Evolutionary conservation across 2,888 invertebrate genomes (phyloP), one percentile per base, ranked within the genome.

Genomic region (Chloromyia formosa): DNA sequence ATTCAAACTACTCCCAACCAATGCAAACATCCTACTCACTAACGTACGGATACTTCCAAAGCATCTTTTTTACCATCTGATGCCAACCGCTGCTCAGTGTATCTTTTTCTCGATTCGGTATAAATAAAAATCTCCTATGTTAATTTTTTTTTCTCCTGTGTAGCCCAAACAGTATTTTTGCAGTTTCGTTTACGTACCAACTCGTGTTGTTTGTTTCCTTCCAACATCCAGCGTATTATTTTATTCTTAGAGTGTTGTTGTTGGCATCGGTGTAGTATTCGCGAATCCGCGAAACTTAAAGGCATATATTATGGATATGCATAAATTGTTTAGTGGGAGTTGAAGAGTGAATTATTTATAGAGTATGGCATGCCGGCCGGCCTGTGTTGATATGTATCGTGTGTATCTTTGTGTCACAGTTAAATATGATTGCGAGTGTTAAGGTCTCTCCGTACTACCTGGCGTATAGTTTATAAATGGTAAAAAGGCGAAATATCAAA

Each of bases 281-380:
- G 66, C 66, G 12, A 71, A 71, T 40, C 56, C 40, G 42, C 58
- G 53, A 71, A 35, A 58, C 71, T 71, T 71, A 58, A 71, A 71
- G 56, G 58, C 71, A 56, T 56, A 71, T 56, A 71, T 58, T 71
- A 56, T 71, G 56, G 71, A 56, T 71, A 71, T 71, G 71, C 71
- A 71, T 71, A 71, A 71, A 56, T 71, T 71, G 54, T 71, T 71
- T 71, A 71, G 71, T 71, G 71, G 71, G 71, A 71, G 66, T 66
- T 66, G 66, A 66, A 66, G 53, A 71, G 71, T 56, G 71, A 71
- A 71, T 71, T 71, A 56, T 71, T 71, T 58, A 71, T 71, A 71
- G 71, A 71, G 71, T 71, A 35, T 35, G 71, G 71, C 58, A 71
- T 42, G 71, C 35, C 66, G 66, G 40, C 62, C 62, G 23, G 62